Conservation (phyloP, 2,113 vertebrate genomes). For the Calidris pygmaea region DNA sequence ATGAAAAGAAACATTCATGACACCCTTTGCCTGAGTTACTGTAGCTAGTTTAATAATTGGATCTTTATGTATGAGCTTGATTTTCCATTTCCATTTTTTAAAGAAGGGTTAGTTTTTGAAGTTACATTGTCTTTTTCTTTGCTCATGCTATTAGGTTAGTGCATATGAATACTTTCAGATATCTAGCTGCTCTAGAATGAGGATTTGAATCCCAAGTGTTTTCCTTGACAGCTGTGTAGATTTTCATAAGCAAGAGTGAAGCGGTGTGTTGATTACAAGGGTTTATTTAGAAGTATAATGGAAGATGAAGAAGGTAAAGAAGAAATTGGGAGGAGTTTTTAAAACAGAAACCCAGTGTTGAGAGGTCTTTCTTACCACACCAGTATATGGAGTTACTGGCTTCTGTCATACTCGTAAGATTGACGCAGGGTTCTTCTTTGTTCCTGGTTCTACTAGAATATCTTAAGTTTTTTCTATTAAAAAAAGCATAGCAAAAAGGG, state of each 20-base stretch:
- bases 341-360: neutral
- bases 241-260: neutral
- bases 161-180: neutral
- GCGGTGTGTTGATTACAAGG: neutral
- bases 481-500: neutral
- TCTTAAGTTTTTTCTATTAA: neutral
- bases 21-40: neutral
- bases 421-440: neutral
- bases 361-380: neutral
- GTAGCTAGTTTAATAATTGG: neutral
- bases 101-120: neutral
- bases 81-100: neutral
- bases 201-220: neutral
- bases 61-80: neutral
- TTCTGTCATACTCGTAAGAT: neutral
- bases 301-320: neutral
- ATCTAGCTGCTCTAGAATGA: neutral
- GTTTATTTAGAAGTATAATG: neutral
- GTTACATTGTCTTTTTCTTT: neutral
- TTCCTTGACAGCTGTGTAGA: neutral
- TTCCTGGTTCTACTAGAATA: neutral
- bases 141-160: neutral
- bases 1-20: neutral
- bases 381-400: neutral
- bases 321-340: neutral